phyloP scores from a whole-genome alignment of 1,140 invertebrate species.

The Danaus plexippus region DNA sequence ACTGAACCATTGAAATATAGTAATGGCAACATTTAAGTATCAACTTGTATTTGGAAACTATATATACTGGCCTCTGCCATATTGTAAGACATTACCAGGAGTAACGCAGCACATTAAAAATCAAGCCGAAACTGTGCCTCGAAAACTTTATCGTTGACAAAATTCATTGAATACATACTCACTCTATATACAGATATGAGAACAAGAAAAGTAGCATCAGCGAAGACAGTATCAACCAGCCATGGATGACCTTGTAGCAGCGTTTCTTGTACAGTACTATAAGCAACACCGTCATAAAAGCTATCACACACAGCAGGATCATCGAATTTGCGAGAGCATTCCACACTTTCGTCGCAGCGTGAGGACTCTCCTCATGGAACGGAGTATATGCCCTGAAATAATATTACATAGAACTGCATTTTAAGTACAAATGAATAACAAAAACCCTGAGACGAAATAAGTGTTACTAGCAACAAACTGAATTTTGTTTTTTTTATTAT shows the following conservation, averaged over 20 bases:
- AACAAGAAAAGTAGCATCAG: slow-evolving; percentile 96
- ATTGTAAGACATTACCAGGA: neutral
- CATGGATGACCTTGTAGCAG: slow-evolving; percentile 95
- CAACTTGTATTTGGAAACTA: too few species aligned
- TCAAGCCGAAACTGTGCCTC: neutral
- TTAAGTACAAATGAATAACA: too few species aligned
- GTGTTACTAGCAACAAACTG: neutral
- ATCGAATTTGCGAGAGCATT: slow-evolving; percentile 96
- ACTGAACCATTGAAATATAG: too few species aligned
- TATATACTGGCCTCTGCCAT: too few species aligned
- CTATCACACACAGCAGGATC: slow-evolving; percentile 93
- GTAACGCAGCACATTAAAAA: neutral
- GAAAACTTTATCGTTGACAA: neutral
- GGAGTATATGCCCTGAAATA: slow-evolving; percentile 92
- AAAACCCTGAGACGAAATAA: too few species aligned
- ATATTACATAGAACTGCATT: neutral
- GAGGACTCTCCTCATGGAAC: slow-evolving; percentile 93
- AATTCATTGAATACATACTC: slow-evolving; percentile 67
- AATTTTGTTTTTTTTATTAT: neutral
- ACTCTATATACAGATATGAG: slow-evolving; percentile 95
- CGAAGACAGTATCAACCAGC: slow-evolving; percentile 96
- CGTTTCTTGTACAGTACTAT: slow-evolving; percentile 96
- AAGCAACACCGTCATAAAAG: slow-evolving; percentile 94
- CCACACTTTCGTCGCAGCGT: slow-evolving; percentile 93
- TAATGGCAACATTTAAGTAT: too few species aligned